Conservation (phyloP, 2,797 vertebrate genomes). For the Champsocephalus gunnari region DNA sequence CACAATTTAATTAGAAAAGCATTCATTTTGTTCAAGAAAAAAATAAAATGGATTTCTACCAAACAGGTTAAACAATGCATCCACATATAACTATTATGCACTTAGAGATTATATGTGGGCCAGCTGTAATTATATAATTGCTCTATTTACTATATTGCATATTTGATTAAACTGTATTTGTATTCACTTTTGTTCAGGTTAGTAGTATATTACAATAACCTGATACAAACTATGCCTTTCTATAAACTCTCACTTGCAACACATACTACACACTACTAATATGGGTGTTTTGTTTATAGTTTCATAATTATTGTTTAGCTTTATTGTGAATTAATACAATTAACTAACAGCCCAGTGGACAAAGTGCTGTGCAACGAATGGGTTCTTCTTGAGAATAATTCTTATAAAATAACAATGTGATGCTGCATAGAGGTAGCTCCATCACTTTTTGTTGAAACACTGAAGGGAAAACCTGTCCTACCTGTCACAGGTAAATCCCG, state of each 20-base stretch:
- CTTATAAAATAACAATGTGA: too few species aligned
- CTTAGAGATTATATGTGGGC: background rate
- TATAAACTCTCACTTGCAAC: too few species aligned
- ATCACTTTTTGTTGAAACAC: background rate
- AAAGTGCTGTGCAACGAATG: background rate
- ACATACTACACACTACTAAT: background rate
- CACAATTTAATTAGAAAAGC: background rate
- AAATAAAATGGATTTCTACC: background rate
- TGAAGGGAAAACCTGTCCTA: background rate
- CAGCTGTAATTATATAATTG: background rate
- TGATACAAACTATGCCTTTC: too few species aligned
- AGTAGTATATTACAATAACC: too few species aligned
- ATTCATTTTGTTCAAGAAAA: background rate
- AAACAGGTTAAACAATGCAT: background rate
- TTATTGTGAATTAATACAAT: background rate
- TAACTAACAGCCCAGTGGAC: background rate
- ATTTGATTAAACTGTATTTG: too few species aligned
- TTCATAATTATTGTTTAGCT: too few species aligned
- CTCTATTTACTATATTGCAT: too few species aligned
- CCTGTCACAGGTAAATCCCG: conserved; percentile 33
- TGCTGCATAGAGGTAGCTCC: background rate
- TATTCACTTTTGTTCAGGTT: too few species aligned
- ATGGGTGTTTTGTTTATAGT: background rate
- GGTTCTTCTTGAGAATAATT: background rate
- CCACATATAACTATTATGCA: background rate